These are phyloP conservation scores for Drosophila phalerata DNA, from an alignment of 2,888 invertebrate species.

Conservation along the genomic window DNA sequence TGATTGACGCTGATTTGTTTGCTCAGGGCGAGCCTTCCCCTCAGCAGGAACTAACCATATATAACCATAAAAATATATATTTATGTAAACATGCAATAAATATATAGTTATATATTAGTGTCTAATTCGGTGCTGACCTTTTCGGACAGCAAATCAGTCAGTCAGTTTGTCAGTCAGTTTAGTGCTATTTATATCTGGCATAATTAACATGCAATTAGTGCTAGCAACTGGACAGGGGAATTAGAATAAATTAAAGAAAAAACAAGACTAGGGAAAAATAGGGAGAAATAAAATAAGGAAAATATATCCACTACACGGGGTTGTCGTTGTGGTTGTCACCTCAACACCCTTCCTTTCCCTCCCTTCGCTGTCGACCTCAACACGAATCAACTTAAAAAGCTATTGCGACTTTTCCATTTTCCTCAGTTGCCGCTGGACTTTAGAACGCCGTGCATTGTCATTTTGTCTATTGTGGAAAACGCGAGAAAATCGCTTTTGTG, in stretches of 20 bases:
- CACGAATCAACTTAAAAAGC: conserved; percentile 48
- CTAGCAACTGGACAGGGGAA: conserved; percentile 25
- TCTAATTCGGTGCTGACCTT: conserved; percentile 29
- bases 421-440: conserved; percentile 67
- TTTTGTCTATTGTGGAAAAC: conserved; percentile 9
- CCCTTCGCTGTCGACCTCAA: neutral
- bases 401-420: conserved; percentile 59
- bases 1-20: conserved; percentile 77
- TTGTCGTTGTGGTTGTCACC: neutral
- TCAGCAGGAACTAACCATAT: neutral
- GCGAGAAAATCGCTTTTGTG: conserved; percentile 11
- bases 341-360: neutral
- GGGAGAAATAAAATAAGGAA: conserved; percentile 5
- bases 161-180: conserved; percentile 18
- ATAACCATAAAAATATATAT: neutral
- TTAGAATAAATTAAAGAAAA: conserved; percentile 17
- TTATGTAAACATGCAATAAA: neutral
- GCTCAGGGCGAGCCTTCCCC: conserved; percentile 26
- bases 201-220: conserved; percentile 71
- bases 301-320: conserved; percentile 37
- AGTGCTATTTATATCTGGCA: conserved; percentile 61
- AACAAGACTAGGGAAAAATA: neutral
- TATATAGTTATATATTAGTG: conserved; percentile 15
- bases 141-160: conserved; percentile 6
- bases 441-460: conserved; percentile 52